phyloP scores from a whole-genome alignment of 2,113 vertebrate genomes.

The Theristicus caerulescens region DNA sequence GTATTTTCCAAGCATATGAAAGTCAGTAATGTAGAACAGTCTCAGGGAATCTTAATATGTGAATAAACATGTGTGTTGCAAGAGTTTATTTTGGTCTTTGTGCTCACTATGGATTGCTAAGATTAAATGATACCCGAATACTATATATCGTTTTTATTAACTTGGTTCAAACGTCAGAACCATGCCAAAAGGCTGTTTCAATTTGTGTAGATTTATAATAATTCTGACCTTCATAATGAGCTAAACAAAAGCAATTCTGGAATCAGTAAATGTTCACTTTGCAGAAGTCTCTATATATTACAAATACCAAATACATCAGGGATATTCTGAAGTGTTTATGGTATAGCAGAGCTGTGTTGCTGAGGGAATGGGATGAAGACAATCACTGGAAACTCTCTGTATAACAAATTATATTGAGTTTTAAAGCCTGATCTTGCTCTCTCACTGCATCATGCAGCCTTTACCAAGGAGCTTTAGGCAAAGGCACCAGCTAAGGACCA shows the following conservation, averaged over 20 bases:
- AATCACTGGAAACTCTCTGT: conserved; percentile 22
- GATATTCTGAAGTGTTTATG: not conserved
- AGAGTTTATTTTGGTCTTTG: conserved; percentile 43
- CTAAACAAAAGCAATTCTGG: not conserved
- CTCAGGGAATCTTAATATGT: conserved; percentile 46
- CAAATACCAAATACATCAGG: not conserved
- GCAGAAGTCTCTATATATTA: not conserved
- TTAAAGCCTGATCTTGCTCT: not conserved
- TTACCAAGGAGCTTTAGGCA: not conserved
- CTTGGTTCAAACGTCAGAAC: conserved; percentile 3
- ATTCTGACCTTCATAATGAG: conserved; percentile 23
- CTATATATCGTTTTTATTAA: conserved; percentile 32
- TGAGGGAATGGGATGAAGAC: not conserved
- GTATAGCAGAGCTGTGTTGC: not conserved
- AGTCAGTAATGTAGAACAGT: conserved; percentile 48
- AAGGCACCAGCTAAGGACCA: not conserved
- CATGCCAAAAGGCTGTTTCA: conserved; percentile 30
- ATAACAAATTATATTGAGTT: conserved; percentile 6
- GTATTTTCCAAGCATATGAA: conserved; percentile 39
- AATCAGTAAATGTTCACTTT: conserved; percentile 1
- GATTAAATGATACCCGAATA: conserved; percentile 11
- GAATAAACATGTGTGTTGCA: conserved; percentile 34
- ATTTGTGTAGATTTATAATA: conserved; percentile 39
- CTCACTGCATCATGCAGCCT: not conserved
- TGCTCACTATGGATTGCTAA: conserved; percentile 34